Evolutionary conservation across 2,888 invertebrate genomes (phyloP).

Genomic region (Alentia gelatinosa): DNA sequence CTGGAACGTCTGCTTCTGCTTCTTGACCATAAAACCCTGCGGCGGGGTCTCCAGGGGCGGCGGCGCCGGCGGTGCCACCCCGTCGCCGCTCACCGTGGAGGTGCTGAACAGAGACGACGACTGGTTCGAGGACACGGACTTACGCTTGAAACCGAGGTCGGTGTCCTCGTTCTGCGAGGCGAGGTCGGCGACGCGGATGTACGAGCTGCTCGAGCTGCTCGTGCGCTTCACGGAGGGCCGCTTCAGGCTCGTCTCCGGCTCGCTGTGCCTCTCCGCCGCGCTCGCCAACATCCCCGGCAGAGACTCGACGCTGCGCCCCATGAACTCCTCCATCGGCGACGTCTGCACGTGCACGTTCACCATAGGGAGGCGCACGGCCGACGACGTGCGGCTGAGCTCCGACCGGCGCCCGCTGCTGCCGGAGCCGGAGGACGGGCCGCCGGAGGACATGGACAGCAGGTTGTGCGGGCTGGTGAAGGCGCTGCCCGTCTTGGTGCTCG

Average conservation of each 20-base stretch:
- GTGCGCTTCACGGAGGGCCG: background rate
- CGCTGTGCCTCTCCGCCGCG: background rate
- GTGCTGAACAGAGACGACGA: background rate
- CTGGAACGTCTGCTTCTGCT: background rate
- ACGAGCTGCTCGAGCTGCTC: background rate
- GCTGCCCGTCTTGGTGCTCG: slow-evolving; percentile 27
- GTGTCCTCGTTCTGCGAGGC: background rate
- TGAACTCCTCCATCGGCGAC: background rate
- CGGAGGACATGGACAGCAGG: background rate
- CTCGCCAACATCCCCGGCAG: background rate
- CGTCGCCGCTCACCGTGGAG: background rate
- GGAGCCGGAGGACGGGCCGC: background rate
- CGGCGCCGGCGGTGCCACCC: too few relatives aligned
- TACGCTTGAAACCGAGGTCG: background rate
- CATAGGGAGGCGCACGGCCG: background rate
- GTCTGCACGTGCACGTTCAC: background rate
- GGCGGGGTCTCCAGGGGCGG: too few relatives aligned
- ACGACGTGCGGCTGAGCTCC: background rate
- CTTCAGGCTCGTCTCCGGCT: too few relatives aligned
- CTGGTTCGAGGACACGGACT: background rate
- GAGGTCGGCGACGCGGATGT: background rate
- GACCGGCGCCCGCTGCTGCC: background rate
- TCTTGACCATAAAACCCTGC: too few relatives aligned
- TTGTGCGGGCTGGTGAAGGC: slow-evolving; percentile 10
- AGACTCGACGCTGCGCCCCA: background rate